These are phyloP conservation scores for Hylaeus anthracinus DNA, from an alignment of 1,140 invertebrate genomes.

Conservation along the genomic window DNA sequence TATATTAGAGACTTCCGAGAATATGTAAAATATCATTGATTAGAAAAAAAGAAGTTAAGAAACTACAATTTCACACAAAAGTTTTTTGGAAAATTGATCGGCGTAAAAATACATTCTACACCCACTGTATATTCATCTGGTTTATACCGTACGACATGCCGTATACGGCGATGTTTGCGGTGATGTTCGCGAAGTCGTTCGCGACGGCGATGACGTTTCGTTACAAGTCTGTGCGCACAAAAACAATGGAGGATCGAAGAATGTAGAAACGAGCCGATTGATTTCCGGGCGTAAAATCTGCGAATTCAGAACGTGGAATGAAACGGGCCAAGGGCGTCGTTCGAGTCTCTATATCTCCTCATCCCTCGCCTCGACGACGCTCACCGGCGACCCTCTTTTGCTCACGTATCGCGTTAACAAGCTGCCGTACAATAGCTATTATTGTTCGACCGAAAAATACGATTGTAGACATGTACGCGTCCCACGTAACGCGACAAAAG, in stretches of 20 bases:
- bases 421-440: conserved; percentile 66
- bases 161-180: too few relatives aligned
- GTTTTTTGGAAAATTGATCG: too few relatives aligned
- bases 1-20: too few relatives aligned
- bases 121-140: too few relatives aligned
- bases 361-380: neutral
- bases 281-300: conserved; percentile 51
- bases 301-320: conserved; percentile 36
- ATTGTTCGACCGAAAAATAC: conserved; percentile 53
- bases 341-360: neutral
- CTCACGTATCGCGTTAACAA: conserved; percentile 68
- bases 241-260: conserved; percentile 17
- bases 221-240: neutral
- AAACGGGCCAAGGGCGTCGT: conserved; percentile 51
- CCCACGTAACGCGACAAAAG: conserved; percentile 12
- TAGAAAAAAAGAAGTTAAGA: too few relatives aligned
- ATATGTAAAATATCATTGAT: too few relatives aligned
- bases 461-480: conserved; percentile 28
- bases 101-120: too few relatives aligned
- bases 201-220: too few relatives aligned
- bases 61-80: too few relatives aligned
- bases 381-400: conserved; percentile 44
- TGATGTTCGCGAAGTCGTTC: too few relatives aligned
- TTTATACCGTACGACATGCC: too few relatives aligned
- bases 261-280: conserved; percentile 25